Conservation (phyloP, 2,797 vertebrate genomes). For the Sebastes kiyomatsui region DNA sequence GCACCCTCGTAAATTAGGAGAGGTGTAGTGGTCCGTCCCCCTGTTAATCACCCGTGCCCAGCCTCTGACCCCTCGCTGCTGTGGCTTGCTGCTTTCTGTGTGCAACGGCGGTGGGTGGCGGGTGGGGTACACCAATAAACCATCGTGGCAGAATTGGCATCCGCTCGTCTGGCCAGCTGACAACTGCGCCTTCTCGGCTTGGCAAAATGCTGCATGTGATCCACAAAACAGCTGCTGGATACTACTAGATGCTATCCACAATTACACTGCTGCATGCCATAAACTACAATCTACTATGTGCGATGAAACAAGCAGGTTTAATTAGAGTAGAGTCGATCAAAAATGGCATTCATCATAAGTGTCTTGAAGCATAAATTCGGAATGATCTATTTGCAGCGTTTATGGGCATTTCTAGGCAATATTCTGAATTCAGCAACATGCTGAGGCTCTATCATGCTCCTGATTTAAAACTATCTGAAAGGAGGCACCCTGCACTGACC, state of each 20-base stretch:
- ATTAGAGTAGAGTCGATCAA: not conserved
- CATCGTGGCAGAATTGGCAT: slow-evolving; percentile 50
- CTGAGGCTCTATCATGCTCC: not conserved
- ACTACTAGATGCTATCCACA: slow-evolving; percentile 7
- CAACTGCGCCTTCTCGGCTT: slow-evolving; percentile 8
- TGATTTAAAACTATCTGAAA: slow-evolving; percentile 28
- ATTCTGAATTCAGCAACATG: slow-evolving; percentile 9
- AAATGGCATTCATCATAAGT: not conserved
- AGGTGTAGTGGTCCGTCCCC: slow-evolving; percentile 59
- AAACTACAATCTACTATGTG: not conserved
- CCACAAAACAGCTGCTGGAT: slow-evolving; percentile 41
- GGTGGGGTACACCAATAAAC: slow-evolving; percentile 62
- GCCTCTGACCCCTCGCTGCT: slow-evolving; percentile 66
- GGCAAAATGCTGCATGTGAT: slow-evolving; percentile 22
- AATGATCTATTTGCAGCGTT: not conserved
- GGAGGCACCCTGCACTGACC: slow-evolving; percentile 24
- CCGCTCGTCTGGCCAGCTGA: slow-evolving; percentile 21
- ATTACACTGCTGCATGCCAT: not conserved
- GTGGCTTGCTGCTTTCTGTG: slow-evolving; percentile 51
- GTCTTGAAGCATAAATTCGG: not conserved
- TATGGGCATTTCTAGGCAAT: not conserved
- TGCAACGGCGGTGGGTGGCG: slow-evolving; percentile 35
- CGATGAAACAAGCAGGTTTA: not conserved
- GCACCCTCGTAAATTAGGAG: slow-evolving; percentile 70
- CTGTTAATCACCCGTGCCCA: slow-evolving; percentile 67